A percentile compares a stretch with the other conserved stretches of the same genome.
phyloP scores from a whole-genome alignment of 2,113 vertebrate genomes.

The Sinocyclocheilus grahami region DNA sequence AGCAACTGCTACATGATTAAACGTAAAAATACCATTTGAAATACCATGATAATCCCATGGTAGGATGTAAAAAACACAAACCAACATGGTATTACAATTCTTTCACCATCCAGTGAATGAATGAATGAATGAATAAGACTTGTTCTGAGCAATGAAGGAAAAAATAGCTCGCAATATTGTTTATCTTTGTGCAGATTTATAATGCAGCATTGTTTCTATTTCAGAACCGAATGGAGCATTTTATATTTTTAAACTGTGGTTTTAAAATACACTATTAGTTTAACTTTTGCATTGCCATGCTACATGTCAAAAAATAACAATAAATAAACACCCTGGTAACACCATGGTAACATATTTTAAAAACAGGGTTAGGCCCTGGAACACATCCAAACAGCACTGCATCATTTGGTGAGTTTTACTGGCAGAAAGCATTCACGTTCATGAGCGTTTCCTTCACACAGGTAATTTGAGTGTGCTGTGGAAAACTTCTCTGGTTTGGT shows the following conservation, averaged over 20 bases:
- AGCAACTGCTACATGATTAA: too few relatives aligned
- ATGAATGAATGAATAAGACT: too few relatives aligned
- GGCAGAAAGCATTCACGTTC: background rate
- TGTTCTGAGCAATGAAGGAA: too few relatives aligned
- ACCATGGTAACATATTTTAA: background rate
- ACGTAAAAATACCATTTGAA: too few relatives aligned
- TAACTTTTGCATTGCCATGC: background rate
- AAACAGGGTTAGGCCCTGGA: background rate
- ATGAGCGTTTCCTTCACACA: background rate
- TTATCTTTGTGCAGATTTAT: too few relatives aligned
- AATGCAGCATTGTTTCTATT: too few relatives aligned
- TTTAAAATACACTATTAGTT: background rate
- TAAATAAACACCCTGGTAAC: background rate
- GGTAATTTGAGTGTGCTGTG: background rate
- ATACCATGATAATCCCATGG: too few relatives aligned
- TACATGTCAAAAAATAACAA: background rate
- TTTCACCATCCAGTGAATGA: too few relatives aligned
- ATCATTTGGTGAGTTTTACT: background rate
- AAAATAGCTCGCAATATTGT: too few relatives aligned
- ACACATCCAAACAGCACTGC: background rate
- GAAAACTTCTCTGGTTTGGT: background rate
- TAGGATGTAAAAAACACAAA: too few relatives aligned
- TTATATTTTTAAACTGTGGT: background rate
- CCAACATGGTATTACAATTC: too few relatives aligned
- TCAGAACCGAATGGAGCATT: background rate